Evolutionary conservation across 2,113 vertebrate species (phyloP), one percentile per base, ranked within the genome.

Genomic region (Colinus virginianus): DNA sequence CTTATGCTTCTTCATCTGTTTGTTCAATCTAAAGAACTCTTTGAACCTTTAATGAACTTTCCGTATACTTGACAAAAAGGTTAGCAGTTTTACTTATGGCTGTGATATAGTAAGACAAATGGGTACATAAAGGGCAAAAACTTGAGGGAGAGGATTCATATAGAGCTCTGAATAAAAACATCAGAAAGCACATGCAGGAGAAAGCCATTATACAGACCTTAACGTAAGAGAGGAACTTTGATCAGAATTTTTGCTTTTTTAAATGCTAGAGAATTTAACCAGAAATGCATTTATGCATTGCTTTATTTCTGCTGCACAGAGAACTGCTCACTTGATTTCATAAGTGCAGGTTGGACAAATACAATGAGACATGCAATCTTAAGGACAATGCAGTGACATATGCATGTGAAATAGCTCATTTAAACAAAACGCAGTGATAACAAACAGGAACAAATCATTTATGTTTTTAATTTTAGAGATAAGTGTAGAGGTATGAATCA

Each of bases 391-490:
- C 25, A 46, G 38, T 34, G 22, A 51, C 16, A 74, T 87, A 53
- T 20, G 25, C 15, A 20, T 19, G 22, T 51, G 76, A 90, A 89
- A 77, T 28, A 56, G 43, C 6, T 90, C 34, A 93, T 81, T 51
- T 86, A 46, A 88, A 93, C 9, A 82, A 61, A 9, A 0, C 28
- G 45, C 30, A 72, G 9, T 64, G 7, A 36, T 81, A 77, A 80
- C 55, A 92, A 58, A 76, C 3, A 70, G 20, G 51, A 83, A 84
- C 32, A 86, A 75, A 77, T 59, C 2, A 74, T 32, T 66, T 67
- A 59, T 19, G 19, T 30, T 77, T 69, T 67, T 90, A 83, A 80
- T 75, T 88, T 75, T 88, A 68, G 20, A 80, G 26, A 81, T 61
- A 32, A 87, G 42, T 1, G 7, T 89, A 77, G 26, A 77, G 34